Conservation (phyloP, 2,888 invertebrate species). For the Athripsodes cinereus region DNA sequence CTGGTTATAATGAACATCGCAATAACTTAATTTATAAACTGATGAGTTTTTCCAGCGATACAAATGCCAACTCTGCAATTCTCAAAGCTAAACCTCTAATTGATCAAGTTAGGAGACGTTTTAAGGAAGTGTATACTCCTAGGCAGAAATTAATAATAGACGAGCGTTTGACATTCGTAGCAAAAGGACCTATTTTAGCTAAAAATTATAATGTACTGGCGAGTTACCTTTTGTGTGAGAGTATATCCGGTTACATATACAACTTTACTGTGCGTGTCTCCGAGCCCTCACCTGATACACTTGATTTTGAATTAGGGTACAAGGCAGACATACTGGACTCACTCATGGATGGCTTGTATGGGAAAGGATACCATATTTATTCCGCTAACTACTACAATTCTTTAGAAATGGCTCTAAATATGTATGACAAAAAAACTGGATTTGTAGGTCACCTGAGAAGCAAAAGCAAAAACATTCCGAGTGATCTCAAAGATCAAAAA, state of each 20-base stretch:
- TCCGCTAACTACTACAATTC: slow-evolving; percentile 9
- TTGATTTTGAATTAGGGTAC: not conserved
- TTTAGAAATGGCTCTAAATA: slow-evolving; percentile 1
- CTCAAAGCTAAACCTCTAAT: slow-evolving; percentile 4
- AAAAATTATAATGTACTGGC: not conserved
- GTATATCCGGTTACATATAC: slow-evolving; percentile 4
- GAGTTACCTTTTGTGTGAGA: slow-evolving; percentile 7
- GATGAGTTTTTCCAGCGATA: not conserved
- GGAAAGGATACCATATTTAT: slow-evolving; percentile 4
- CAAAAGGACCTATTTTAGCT: not conserved
- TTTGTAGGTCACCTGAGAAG: not conserved
- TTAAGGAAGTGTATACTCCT: slow-evolving; percentile 7
- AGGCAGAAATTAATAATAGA: slow-evolving; percentile 4
- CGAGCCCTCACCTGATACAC: not conserved
- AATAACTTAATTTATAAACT: slow-evolving; percentile 2
- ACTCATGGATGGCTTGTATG: slow-evolving; percentile 1
- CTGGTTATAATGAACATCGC: not conserved
- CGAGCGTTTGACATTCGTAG: not conserved
- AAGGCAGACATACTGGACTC: not conserved
- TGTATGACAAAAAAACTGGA: slow-evolving; percentile 4
- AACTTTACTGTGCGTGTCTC: not conserved
- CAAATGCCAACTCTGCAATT: not conserved
- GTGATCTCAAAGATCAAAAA: not conserved
- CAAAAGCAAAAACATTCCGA: slow-evolving; percentile 2
- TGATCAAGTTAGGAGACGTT: not conserved